A percentile compares a stretch with the other conserved stretches of the same genome.
These are phyloP conservation scores for Xenopus petersii DNA, from an alignment of 2,797 vertebrate genomes.

Conservation along the genomic window DNA sequence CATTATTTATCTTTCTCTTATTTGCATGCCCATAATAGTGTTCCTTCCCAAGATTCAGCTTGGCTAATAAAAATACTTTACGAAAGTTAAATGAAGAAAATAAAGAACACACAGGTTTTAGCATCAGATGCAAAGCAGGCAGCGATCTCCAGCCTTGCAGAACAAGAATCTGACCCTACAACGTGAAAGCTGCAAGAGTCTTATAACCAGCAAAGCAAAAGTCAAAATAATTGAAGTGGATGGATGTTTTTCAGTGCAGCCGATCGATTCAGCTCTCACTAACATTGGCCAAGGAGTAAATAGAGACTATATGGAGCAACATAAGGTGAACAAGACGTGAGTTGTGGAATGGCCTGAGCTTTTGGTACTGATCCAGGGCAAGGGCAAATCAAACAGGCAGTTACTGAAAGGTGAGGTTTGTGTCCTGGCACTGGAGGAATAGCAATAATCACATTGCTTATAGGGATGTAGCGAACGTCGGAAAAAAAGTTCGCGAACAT, in stretches of 20 bases:
- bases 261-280: not conserved
- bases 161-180: no score
- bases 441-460: not conserved
- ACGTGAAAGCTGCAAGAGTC: not conserved
- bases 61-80: no score
- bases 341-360: not conserved
- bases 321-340: not conserved
- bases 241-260: not conserved
- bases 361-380: not conserved
- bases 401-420: not conserved
- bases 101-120: no score
- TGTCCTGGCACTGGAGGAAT: not conserved
- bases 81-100: no score
- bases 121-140: not conserved
- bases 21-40: no score
- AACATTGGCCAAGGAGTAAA: not conserved
- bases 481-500: no score
- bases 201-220: not conserved
- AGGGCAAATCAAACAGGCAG: not conserved
- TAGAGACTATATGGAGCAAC: not conserved
- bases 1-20: no score
- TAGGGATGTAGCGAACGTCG: no score
- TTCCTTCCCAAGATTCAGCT: no score
- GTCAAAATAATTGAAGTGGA: conserved; percentile 4
- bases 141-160: not conserved